phyloP scores from a whole-genome alignment of 1,140 invertebrate species.

The Hypothenemus hampei region DNA sequence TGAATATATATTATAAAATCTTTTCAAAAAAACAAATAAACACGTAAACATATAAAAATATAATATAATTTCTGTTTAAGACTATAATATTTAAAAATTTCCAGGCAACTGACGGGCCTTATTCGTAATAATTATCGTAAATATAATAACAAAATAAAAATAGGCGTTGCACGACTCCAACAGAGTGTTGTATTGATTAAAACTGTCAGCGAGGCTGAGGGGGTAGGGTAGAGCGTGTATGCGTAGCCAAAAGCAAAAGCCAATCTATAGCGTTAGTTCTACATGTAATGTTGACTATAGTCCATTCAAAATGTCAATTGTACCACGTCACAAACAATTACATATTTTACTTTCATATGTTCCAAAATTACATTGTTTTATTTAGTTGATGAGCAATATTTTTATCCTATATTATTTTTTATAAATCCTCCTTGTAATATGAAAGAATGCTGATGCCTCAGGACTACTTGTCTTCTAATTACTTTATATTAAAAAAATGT shows the following conservation, averaged over 20 bases:
- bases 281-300: too few relatives aligned
- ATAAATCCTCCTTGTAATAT: too few relatives aligned
- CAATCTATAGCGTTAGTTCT: constrained; percentile 17
- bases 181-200: constrained; percentile 31
- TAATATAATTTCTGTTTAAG: constrained; percentile 28
- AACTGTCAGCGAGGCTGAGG: constrained; percentile 29
- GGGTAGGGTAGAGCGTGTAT: constrained; percentile 25
- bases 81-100: constrained; percentile 19
- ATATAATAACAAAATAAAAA: constrained; percentile 13
- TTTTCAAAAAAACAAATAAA: constrained; percentile 36
- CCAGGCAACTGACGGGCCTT: constrained; percentile 36
- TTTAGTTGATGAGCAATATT: too few relatives aligned
- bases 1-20: constrained; percentile 29
- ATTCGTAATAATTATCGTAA: constrained; percentile 17
- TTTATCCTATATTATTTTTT: too few relatives aligned
- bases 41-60: constrained; percentile 40
- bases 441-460: too few relatives aligned
- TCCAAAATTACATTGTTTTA: too few relatives aligned
- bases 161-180: constrained; percentile 24
- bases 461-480: too few relatives aligned
- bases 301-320: constrained; percentile 6
- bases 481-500: too few relatives aligned
- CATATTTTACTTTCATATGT: too few relatives aligned
- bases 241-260: constrained; percentile 36
- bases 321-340: too few relatives aligned